These are phyloP conservation scores for Achroia grisella DNA, from an alignment of 1,140 invertebrate genomes.

Conservation along the genomic window DNA sequence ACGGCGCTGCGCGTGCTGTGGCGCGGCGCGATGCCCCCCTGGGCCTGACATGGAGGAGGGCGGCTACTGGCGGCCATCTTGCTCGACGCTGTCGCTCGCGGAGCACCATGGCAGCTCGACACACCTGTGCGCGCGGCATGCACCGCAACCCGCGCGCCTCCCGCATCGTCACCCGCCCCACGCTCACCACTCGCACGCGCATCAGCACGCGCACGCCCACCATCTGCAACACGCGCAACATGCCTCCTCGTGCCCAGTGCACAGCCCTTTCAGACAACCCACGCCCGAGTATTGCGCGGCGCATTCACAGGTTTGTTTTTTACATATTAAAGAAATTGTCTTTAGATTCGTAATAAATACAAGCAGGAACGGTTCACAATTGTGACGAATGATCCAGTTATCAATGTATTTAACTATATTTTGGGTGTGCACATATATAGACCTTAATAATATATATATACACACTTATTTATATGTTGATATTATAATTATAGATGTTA, in stretches of 20 bases:
- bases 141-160: slow-evolving; percentile 32
- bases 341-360: no score
- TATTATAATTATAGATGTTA: no score
- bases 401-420: no score
- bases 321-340: no score
- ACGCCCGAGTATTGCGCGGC: slow-evolving; percentile 64
- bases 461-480: no score
- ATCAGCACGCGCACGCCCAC: slow-evolving; percentile 38
- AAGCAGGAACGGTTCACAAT: no score
- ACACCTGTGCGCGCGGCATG: slow-evolving; percentile 56
- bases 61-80: slow-evolving; percentile 62
- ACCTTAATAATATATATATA: no score
- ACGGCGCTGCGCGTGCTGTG: slow-evolving; percentile 64
- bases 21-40: slow-evolving; percentile 61
- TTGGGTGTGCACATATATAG: no score
- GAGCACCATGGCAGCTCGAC: slow-evolving; percentile 61
- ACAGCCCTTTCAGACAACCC: slow-evolving; percentile 64
- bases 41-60: slow-evolving; percentile 65
- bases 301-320: slow-evolving; percentile 55
- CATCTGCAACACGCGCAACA: slow-evolving; percentile 40
- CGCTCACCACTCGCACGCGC: slow-evolving; percentile 27
- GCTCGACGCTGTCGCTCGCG: slow-evolving; percentile 60
- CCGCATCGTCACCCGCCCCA: slow-evolving; percentile 44
- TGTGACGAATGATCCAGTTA: no score
- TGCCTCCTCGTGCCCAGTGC: slow-evolving; percentile 54